phyloP scores from a whole-genome alignment of 2,797 vertebrate genomes.

The Microctenopoma steveboyesi region DNA sequence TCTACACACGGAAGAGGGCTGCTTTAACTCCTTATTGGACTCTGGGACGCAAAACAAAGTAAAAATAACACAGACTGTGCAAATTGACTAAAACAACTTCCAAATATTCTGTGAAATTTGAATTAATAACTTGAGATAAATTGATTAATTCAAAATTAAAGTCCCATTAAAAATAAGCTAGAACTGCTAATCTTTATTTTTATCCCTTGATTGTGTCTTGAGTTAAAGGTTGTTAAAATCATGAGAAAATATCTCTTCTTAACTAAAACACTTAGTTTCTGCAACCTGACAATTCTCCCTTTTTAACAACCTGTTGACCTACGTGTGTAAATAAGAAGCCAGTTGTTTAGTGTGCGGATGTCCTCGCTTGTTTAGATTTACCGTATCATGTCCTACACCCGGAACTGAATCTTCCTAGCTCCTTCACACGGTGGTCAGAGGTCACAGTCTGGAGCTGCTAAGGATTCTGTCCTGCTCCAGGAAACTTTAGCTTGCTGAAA shows the following conservation, averaged over 20 bases:
- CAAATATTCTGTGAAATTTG: neutral
- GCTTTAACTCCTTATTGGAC: constrained; percentile 35
- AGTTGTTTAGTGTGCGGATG: too few relatives aligned
- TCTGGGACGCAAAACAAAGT: neutral
- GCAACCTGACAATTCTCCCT: neutral
- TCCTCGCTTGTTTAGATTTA: too few relatives aligned
- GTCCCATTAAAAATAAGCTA: neutral
- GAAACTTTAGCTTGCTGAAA: neutral
- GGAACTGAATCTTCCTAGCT: neutral
- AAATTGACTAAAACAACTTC: neutral
- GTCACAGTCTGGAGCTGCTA: neutral
- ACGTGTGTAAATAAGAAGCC: too few relatives aligned
- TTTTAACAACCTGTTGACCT: neutral
- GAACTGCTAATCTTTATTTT: neutral
- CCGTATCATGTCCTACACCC: too few relatives aligned
- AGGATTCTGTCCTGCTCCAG: neutral
- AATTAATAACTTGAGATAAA: neutral
- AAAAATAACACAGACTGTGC: neutral
- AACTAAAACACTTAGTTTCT: too few relatives aligned
- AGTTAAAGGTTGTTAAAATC: neutral
- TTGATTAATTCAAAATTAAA: neutral
- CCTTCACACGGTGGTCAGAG: constrained; percentile 5
- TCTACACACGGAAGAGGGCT: neutral
- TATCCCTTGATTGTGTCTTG: neutral
- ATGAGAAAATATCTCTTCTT: too few relatives aligned